Base-by-base conservation (phyloP, 2,888 invertebrate genomes). In the Lasius platythorax region DNA sequence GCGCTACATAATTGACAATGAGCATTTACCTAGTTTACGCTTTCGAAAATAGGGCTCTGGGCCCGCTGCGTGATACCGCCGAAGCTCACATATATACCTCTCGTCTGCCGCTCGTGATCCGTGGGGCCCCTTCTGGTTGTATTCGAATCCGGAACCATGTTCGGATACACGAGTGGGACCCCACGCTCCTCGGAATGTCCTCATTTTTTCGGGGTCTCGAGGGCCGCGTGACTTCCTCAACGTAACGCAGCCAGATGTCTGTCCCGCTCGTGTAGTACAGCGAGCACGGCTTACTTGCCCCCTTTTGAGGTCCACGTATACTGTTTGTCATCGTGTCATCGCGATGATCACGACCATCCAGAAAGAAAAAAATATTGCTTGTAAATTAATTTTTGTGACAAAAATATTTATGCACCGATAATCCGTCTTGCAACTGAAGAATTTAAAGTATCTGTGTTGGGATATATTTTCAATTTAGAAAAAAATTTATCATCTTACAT, bases 221-320 rank as follows among this genome's bases (percentile, higher is more conserved):
- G 89, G 88, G 82, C 91, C 90, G 89, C 90, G 90, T 91, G 93
- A 91, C 92, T 93, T 92, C 91, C 92, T 91, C 92, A 90, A 92
- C 90, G 89, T 91, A 91, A 89, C 75, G 68, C 58, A 61, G 46
- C 23, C 61, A 61, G 63, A 75, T 75, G 63, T 50, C 56, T 64
- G 81, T 73, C 63, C 28, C 63, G 63, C 23, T 63, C 82, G 75
- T 37, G 66, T 64, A 56, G 37, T 76, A 64, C 64, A 33, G 15
- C 64, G 53, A 76, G 28, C 64, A 30, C 75, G 61, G 15, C 30
- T 81, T 33, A 75, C 81, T 63, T 81, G 61, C 74, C 46, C 61
- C 63, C 46, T 74, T 72, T 81, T 18, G n/a, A 68, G 15, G 28
- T 68, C 40, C 68, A 68, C 61, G 67, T 53, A 28, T 33, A 28